A percentile compares a stretch with the other conserved stretches of the same genome.
These are phyloP conservation scores for Synodontis membranacea DNA, from an alignment of 2,113 vertebrate genomes.

Conservation along the genomic window DNA sequence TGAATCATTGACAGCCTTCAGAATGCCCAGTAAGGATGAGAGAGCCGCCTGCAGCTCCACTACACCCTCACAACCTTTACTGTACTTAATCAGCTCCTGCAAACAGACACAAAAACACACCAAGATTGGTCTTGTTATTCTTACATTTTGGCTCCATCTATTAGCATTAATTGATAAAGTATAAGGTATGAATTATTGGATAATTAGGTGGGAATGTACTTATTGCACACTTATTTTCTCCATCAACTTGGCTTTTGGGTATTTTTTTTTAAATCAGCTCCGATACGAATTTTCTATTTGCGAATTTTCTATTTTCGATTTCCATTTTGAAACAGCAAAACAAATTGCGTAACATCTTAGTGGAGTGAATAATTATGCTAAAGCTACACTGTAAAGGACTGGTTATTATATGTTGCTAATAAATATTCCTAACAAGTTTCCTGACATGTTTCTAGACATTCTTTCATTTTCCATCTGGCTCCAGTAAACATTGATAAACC, in stretches of 20 bases:
- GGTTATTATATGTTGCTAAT: background rate
- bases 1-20: conserved; percentile 98
- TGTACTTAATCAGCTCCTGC: conserved; percentile 97
- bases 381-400: background rate
- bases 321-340: background rate
- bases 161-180: background rate
- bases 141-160: background rate
- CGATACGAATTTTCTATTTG: background rate
- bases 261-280: background rate
- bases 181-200: background rate
- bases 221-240: background rate
- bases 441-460: background rate
- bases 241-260: background rate
- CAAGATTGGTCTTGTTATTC: background rate
- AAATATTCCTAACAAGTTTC: background rate
- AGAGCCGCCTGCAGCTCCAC: conserved; percentile 93
- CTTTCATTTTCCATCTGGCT: background rate
- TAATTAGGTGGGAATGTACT: background rate
- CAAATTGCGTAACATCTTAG: background rate
- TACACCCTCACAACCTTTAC: conserved; percentile 87
- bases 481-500: background rate
- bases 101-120: conserved; percentile 13
- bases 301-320: background rate
- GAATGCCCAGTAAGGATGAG: conserved; percentile 91
- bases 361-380: background rate